A percentile compares a stretch with the other conserved stretches of the same genome.
These are phyloP conservation scores for Sthenelais limicola DNA, from an alignment of 2,888 invertebrate genomes.

Conservation along the genomic window DNA sequence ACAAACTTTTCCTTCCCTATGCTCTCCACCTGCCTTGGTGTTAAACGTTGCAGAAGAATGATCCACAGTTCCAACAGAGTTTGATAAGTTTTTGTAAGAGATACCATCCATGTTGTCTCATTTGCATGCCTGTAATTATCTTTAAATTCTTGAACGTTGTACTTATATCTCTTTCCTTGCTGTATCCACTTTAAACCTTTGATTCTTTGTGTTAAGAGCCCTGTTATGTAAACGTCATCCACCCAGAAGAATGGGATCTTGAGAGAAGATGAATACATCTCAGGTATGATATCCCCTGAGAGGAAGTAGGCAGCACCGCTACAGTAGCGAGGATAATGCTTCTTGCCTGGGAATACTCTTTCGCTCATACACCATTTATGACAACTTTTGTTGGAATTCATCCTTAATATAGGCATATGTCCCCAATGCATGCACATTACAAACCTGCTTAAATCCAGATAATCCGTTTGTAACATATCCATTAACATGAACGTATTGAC, in stretches of 20 bases:
- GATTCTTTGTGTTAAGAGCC: conserved; percentile 2
- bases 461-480: conserved; percentile 12
- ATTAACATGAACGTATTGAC: conserved; percentile 21
- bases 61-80: too few relatives aligned
- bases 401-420: conserved; percentile 54
- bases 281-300: conserved; percentile 12
- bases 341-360: neutral
- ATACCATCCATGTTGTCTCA: neutral
- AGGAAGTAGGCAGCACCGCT: conserved; percentile 25
- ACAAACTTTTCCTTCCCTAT: too few relatives aligned
- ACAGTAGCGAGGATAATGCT: conserved; percentile 20
- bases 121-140: neutral
- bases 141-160: neutral
- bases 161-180: conserved; percentile 69
- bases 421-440: conserved; percentile 69
- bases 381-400: neutral
- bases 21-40: too few relatives aligned
- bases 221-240: conserved; percentile 34
- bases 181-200: conserved; percentile 63
- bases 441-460: neutral
- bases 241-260: conserved; percentile 29
- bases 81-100: too few relatives aligned
- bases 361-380: conserved; percentile 18
- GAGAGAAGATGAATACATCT: neutral
- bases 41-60: too few relatives aligned